Evolutionary conservation across 2,113 vertebrate species (phyloP), one percentile per base, ranked within the genome.

Genomic region (Barnardius zonarius): DNA sequence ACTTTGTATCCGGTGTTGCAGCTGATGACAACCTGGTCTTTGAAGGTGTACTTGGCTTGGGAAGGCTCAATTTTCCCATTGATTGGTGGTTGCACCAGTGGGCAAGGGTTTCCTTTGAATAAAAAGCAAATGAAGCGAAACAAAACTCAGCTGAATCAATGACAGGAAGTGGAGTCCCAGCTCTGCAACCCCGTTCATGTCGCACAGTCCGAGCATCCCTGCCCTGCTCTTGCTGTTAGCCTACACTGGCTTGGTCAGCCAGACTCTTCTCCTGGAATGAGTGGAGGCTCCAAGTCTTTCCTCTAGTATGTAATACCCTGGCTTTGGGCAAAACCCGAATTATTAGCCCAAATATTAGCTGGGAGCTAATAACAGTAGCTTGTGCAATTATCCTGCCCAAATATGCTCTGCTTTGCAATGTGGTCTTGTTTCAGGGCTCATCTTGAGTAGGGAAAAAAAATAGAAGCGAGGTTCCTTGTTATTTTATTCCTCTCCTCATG

Each of bases 1-100:
- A 99, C 96, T 83, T 95, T 97, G 98, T 98, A 99, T 75, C 99
- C 99, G 1, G 97, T 95, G 83, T 98, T 97, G 97, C 99, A 99
- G 87, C 98, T 99, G 96, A 99, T 85, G 55, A 99, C 97, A 81
- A 98, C 90, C 86, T 99, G 99, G 89, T 99, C 99, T 97, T 98
- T 99, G 93, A 99, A 99, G 62, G 96, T 98, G 94, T 99, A 99
- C 17, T 97, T 98, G 76, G 98, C 97, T 96, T 99, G 99, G 68
- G 97, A 77, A 13, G 99, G 99, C 76, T 98, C 98, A 1, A 99
- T 97, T 96, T 98, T 97, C 51, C 98, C 98, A 30, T 99, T 97
- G 46, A 96, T 84, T 0, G 98, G 98, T 12, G 97, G 92, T 44
- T 97, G 94, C 61, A 98, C 98, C 28, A 93, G 80, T 8, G 98